phyloP scores from a whole-genome alignment of 2,113 vertebrate genomes.

The Muntiacus muntjak region DNA sequence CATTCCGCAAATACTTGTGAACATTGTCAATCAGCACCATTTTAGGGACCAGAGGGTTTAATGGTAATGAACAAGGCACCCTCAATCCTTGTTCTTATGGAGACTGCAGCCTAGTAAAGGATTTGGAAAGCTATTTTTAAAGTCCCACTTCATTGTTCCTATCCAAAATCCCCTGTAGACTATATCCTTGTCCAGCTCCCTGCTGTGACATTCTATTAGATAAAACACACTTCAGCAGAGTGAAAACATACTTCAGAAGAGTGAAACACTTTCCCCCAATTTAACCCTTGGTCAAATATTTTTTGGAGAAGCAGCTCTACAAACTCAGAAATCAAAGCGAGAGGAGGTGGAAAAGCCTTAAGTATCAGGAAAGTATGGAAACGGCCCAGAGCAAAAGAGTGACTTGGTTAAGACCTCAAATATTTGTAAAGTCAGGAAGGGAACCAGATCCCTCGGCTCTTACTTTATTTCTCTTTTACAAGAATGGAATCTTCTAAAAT shows the following conservation, averaged over 20 bases:
- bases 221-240: background rate
- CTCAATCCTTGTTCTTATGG: background rate
- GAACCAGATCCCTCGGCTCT: background rate
- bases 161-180: background rate
- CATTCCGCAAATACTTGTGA: background rate
- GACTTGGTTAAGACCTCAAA: background rate
- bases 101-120: background rate
- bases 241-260: background rate
- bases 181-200: background rate
- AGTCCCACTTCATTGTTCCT: background rate
- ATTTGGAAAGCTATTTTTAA: background rate
- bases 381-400: background rate
- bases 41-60: background rate
- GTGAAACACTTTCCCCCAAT: background rate
- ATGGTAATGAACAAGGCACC: background rate
- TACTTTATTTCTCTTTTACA: background rate
- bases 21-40: background rate
- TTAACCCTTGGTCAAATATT: constrained; percentile 28
- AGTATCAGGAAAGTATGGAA: background rate
- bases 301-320: background rate
- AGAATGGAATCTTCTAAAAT: background rate
- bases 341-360: background rate
- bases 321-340: background rate
- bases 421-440: background rate
- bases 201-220: background rate